Evolutionary conservation across 1,140 invertebrate genomes (phyloP), one percentile per base, ranked within the genome.

Genomic region (Tetramorium simillimum): DNA sequence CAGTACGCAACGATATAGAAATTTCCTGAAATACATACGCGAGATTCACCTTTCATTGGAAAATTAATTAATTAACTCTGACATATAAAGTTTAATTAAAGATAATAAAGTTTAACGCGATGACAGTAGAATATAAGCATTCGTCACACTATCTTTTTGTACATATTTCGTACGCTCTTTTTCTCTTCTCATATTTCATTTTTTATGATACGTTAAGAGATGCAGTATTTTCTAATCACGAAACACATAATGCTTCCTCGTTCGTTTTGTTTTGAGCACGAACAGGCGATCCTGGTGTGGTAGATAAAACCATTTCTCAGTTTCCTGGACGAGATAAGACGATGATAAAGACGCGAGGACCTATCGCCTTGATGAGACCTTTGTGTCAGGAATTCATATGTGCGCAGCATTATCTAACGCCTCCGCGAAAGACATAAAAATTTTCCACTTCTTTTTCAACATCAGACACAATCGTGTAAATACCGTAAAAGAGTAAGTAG

Each of bases 271-370:
- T 18, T 40, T 24, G 43, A 65, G 14, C 1, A 28, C 33, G 33
- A 43, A n/a, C 40, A 16, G 18, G 37, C 3, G 58, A 37, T 40
- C 18, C 33, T 28, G 78, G 33, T 14, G 5, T 18, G 10, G 5
- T 24, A 56, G 49, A 81, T 81, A 81, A 46, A 33, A 53, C 28
- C 1, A n/a, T 12, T 67, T 62, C 16, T 9, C 46, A 84, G 49
- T 51, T 85, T 85, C 37, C 40, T 5, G 16, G 12, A 3, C n/a
- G 12, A 85, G 87, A 89, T 88, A 89, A 85, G 18, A 24, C 12
- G 4, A 12, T 1, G 73, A 88, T 88, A 86, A 88, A 67, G 9
- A 16, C 21, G 6, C 7, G 4, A 58, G 18, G 33, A 16, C 14
- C 2, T 53, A 18, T 10, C 3, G 9, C 5, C 12, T 60, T n/a